Percentiles rank a stretch among this genome's conserved stretches.
These are phyloP conservation scores for Notothenia rossii DNA, from an alignment of 2,113 vertebrate genomes.

Conservation along the genomic window DNA sequence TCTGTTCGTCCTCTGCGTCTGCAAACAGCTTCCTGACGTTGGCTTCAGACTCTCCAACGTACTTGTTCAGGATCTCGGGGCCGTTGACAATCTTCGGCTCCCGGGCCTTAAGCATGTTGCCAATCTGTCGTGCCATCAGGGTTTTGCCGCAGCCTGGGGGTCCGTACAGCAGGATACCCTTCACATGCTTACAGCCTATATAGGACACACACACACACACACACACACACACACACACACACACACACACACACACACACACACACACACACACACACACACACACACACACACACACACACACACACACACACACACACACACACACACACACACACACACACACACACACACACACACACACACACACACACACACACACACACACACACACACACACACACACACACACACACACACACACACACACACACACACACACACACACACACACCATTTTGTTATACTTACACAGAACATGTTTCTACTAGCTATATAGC, in stretches of 20 bases:
- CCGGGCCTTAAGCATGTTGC: conserved; percentile 97
- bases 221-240: conserved; percentile 21
- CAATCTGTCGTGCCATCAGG: conserved; percentile 97
- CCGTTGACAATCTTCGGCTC: conserved; percentile 98
- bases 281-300: conserved; percentile 21
- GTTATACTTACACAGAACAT: neutral
- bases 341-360: conserved; percentile 21
- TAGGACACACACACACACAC: too few relatives aligned
- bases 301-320: neutral
- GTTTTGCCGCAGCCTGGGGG: conserved; percentile 98
- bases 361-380: neutral
- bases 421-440: too few relatives aligned
- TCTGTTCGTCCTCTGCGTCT: conserved; percentile 97
- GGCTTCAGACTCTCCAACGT: conserved; percentile 96
- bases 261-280: conserved; percentile 5
- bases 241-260: neutral
- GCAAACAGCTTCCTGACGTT: conserved; percentile 98
- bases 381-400: conserved; percentile 5
- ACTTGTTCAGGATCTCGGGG: conserved; percentile 98
- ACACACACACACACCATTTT: conserved; percentile 18
- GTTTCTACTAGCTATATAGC: neutral
- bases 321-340: conserved; percentile 5
- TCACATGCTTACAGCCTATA: conserved; percentile 98
- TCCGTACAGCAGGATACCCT: conserved; percentile 95
- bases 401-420: conserved; percentile 19